Conservation (phyloP, 2,797 vertebrate genomes). For the Parambassis ranga region DNA sequence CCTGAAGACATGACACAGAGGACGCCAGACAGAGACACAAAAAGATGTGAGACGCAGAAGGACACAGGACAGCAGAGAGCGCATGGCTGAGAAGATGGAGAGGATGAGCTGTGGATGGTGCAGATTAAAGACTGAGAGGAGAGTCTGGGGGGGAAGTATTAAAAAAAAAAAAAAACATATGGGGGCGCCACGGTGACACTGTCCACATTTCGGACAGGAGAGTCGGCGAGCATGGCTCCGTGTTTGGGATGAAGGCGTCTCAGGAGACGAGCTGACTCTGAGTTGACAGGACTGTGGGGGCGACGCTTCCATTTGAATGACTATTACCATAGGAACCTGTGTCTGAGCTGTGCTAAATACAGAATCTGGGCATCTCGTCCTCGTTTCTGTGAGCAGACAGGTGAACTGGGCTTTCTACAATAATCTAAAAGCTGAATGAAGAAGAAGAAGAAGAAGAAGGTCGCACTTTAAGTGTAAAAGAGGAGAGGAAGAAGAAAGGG, state of each 20-base stretch:
- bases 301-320: conserved; percentile 21
- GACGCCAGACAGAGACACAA: conserved; percentile 51
- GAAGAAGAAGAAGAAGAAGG: conserved; percentile 12
- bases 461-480: conserved; percentile 14
- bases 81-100: conserved; percentile 39
- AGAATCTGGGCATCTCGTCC: conserved; percentile 6
- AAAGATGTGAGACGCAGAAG: conserved; percentile 26
- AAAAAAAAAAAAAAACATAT: conserved; percentile 2
- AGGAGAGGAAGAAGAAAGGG: conserved; percentile 44
- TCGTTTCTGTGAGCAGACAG: conserved; percentile 9
- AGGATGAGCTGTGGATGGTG: conserved; percentile 50
- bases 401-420: conserved; percentile 5
- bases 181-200: conserved; percentile 13
- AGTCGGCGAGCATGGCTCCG: conserved; percentile 1
- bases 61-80: conserved; percentile 30
- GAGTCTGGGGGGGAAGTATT: conserved; percentile 12
- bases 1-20: conserved; percentile 40
- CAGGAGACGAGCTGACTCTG: conserved; percentile 22
- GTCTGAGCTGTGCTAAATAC: conserved; percentile 25
- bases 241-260: conserved; percentile 18
- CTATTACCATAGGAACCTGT: conserved; percentile 42
- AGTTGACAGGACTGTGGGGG: conserved; percentile 31
- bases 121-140: conserved; percentile 37
- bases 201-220: conserved; percentile 2
- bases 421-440: background rate